phyloP scores from a whole-genome alignment of 2,113 vertebrate species.

The Ictidomys tridecemlineatus region DNA sequence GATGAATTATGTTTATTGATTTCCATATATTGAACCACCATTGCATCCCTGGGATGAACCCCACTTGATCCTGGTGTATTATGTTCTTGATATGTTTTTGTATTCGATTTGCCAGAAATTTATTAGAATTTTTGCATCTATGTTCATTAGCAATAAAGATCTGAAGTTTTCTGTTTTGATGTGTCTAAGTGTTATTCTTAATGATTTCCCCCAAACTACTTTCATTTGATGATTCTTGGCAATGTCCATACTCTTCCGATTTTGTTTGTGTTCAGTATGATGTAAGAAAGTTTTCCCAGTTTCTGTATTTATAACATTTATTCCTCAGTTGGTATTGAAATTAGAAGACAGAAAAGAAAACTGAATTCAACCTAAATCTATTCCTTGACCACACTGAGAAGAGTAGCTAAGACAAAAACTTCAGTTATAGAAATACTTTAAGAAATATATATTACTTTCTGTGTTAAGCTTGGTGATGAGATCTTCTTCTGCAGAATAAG shows the following conservation, averaged over 20 bases:
- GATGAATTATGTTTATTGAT: too few species aligned
- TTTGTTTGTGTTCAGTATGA: background rate
- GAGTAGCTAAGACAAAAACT: background rate
- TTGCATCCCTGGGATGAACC: too few species aligned
- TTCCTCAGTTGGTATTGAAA: background rate
- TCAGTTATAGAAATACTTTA: background rate
- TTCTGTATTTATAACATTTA: slow-evolving; percentile 41
- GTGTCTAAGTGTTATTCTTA: background rate
- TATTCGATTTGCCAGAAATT: too few species aligned
- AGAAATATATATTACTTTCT: background rate
- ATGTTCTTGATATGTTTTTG: too few species aligned
- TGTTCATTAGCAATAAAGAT: too few species aligned
- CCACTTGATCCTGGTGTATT: too few species aligned
- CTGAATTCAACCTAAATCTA: background rate
- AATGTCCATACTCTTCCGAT: background rate
- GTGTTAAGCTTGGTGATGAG: background rate
- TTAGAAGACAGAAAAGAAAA: slow-evolving; percentile 23
- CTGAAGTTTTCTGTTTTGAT: too few species aligned
- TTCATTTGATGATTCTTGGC: background rate
- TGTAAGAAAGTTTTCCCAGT: background rate
- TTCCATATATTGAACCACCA: too few species aligned
- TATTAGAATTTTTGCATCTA: too few species aligned
- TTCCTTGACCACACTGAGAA: background rate
- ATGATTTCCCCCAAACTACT: background rate
- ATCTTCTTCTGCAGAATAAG: slow-evolving; percentile 35